These are phyloP conservation scores for Norana najaformis DNA, from an alignment of 2,888 invertebrate species.

Conservation along the genomic window DNA sequence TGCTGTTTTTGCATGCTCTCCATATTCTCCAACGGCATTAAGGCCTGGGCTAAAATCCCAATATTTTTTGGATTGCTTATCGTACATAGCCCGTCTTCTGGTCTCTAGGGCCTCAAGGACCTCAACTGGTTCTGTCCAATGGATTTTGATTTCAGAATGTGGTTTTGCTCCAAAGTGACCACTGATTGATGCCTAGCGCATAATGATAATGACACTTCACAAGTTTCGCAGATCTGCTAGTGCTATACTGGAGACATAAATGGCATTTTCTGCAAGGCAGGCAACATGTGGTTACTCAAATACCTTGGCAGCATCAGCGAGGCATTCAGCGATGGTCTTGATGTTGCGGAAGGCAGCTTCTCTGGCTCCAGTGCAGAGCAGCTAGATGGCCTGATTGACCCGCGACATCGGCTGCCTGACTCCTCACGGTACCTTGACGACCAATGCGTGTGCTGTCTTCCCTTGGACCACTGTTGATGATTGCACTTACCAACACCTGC, in stretches of 20 bases:
- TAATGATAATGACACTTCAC: no score
- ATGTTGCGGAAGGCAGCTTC: conserved; percentile 99
- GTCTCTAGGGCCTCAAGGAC: no score
- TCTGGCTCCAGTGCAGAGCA: conserved; percentile 96
- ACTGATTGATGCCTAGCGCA: neutral
- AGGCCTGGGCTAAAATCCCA: no score
- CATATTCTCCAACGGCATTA: no score
- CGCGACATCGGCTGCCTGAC: conserved; percentile 98
- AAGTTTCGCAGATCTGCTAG: no score
- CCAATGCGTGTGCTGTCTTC: conserved; percentile 99
- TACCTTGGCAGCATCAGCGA: conserved; percentile 99
- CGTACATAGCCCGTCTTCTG: no score
- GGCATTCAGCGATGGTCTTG: conserved; percentile 98
- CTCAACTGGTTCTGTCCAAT: no score
- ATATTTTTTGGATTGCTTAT: no score
- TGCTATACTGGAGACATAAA: no score
- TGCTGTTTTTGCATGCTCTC: no score
- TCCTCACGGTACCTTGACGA: conserved; percentile 98
- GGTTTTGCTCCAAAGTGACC: neutral
- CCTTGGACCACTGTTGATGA: conserved; percentile 97
- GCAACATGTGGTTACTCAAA: conserved; percentile 82
- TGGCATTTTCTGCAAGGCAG: no score
- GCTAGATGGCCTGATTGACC: conserved; percentile 99
- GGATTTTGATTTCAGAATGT: neutral
- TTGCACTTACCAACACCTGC: conserved; percentile 89